Percentiles rank a stretch among this genome's conserved stretches.
Evolutionary conservation across 2,113 vertebrate species (phyloP).

Genomic region (Archilochus colubris): DNA sequence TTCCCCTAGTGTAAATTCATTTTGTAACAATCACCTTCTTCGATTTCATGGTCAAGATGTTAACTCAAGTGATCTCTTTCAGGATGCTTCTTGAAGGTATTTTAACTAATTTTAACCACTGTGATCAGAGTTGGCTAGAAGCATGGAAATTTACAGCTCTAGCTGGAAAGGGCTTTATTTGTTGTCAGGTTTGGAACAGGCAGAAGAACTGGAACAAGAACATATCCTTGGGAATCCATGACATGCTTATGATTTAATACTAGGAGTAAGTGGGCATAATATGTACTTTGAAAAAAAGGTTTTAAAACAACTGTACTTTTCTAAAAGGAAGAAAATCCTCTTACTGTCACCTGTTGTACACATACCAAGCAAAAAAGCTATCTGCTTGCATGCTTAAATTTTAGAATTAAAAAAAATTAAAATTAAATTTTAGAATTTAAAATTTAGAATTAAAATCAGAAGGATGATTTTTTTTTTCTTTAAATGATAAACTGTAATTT

Average conservation of each 20-base stretch:
- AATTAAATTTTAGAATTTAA: neutral
- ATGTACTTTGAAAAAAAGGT: neutral
- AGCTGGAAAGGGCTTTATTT: neutral
- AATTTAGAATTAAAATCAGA: neutral
- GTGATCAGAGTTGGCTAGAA: neutral
- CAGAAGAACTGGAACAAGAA: neutral
- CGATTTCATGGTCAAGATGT: slow-evolving; percentile 30
- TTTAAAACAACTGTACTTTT: neutral
- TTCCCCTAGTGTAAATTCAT: neutral
- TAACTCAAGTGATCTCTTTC: slow-evolving; percentile 14
- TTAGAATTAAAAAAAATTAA: neutral
- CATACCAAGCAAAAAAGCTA: neutral
- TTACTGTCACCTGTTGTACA: neutral
- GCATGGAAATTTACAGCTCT: neutral
- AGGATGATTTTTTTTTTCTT: neutral
- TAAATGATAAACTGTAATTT: neutral
- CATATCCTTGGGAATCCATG: neutral
- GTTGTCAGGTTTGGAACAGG: neutral
- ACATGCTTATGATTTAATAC: neutral
- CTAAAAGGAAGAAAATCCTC: neutral
- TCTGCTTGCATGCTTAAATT: neutral
- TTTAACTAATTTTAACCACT: slow-evolving; percentile 12
- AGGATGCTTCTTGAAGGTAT: slow-evolving; percentile 16
- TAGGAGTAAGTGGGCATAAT: neutral
- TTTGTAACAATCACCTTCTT: slow-evolving; percentile 28